phyloP scores from a whole-genome alignment of 2,113 vertebrate genomes.

The Rhinolophus ferrumequinum region DNA sequence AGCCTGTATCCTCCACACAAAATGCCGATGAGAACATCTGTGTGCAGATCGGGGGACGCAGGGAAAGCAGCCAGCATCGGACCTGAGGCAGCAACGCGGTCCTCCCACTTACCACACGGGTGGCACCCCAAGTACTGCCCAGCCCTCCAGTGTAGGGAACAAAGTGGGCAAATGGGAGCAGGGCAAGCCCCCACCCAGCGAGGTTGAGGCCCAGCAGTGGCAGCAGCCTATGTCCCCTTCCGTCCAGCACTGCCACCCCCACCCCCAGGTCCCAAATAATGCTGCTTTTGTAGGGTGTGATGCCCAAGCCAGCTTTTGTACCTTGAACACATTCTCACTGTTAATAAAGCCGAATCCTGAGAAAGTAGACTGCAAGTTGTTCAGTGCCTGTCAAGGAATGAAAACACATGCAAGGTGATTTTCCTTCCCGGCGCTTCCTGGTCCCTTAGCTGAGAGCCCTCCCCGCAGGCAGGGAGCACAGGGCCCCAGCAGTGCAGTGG shows the following conservation, averaged over 20 bases:
- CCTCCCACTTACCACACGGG: accelerated
- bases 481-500: no score
- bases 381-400: slow-evolving; percentile 90
- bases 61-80: neutral
- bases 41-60: accelerated
- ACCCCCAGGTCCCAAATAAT: accelerated
- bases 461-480: neutral
- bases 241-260: no score
- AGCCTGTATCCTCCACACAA: neutral
- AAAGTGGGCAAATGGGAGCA: neutral
- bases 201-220: neutral
- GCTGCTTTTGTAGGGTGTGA: neutral
- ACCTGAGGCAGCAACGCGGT: accelerated
- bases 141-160: neutral
- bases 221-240: accelerated
- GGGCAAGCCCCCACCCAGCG: accelerated
- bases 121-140: neutral
- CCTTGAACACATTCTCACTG: slow-evolving; percentile 99
- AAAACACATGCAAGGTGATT: accelerated
- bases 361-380: slow-evolving; percentile 97
- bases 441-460: accelerated
- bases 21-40: neutral
- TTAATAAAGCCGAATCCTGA: slow-evolving; percentile 96
- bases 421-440: accelerated
- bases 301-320: slow-evolving; percentile 37